phyloP scores from a whole-genome alignment of 2,113 vertebrate species.

The Boleophthalmus pectinirostris region DNA sequence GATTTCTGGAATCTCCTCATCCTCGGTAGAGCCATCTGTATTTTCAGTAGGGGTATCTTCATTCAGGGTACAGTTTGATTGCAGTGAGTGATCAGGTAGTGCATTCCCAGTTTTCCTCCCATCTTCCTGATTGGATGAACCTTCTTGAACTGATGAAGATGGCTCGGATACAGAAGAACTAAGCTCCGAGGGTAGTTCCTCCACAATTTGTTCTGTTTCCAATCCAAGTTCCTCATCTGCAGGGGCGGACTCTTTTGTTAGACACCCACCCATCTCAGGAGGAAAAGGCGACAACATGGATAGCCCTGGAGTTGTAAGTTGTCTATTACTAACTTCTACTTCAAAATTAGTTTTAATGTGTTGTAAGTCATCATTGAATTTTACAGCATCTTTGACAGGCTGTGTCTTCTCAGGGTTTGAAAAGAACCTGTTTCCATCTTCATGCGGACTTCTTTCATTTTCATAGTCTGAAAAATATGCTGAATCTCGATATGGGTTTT shows the following conservation, averaged over 20 bases:
- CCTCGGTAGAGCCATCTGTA: conserved; percentile 56
- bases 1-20: conserved; percentile 66
- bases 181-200: conserved; percentile 72
- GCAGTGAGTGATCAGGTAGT: conserved; percentile 57
- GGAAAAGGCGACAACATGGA: conserved; percentile 78
- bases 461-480: conserved; percentile 97
- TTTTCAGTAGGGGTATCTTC: conserved; percentile 53
- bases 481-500: conserved; percentile 89
- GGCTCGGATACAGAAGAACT: conserved; percentile 59
- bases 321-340: conserved; percentile 27
- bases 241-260: conserved; percentile 78
- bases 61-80: conserved; percentile 60
- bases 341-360: conserved; percentile 48
- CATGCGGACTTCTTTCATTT: conserved; percentile 79
- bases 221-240: conserved; percentile 72
- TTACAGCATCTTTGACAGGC: conserved; percentile 21
- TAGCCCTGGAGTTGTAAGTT: conserved; percentile 61
- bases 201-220: conserved; percentile 75
- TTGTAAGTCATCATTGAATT: conserved; percentile 39
- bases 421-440: conserved; percentile 72
- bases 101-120: conserved; percentile 54
- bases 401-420: conserved; percentile 38
- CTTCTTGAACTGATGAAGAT: conserved; percentile 64
- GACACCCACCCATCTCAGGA: conserved; percentile 80
- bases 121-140: conserved; percentile 49